Conservation (phyloP, 2,113 vertebrate genomes). For the Laterallus jamaicensis region DNA sequence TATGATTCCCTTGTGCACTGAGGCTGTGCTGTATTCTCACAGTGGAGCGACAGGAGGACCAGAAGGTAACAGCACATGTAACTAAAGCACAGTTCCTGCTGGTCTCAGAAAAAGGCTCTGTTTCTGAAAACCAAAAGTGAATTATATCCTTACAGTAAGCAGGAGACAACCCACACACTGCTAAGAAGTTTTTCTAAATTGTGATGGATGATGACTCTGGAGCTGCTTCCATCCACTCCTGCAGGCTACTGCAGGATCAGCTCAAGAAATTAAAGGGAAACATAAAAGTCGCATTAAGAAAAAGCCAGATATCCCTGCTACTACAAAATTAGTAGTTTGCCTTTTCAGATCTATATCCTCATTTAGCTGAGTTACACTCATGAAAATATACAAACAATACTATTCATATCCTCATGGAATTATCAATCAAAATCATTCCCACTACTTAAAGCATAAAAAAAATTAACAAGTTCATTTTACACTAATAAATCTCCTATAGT, state of each 20-base stretch:
- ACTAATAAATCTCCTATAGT: slow-evolving; percentile 20
- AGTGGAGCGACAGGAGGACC: background rate
- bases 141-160: background rate
- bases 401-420: background rate
- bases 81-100: background rate
- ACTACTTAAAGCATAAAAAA: background rate
- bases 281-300: background rate
- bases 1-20: background rate
- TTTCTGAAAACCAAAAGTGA: background rate
- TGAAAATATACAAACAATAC: slow-evolving; percentile 1
- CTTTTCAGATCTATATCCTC: slow-evolving; percentile 6
- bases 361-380: slow-evolving; percentile 41
- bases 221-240: background rate
- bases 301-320: background rate
- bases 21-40: background rate
- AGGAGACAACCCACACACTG: background rate
- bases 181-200: background rate
- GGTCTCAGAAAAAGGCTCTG: background rate
- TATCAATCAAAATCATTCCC: slow-evolving; percentile 18
- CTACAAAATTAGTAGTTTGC: background rate
- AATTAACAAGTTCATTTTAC: background rate
- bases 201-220: background rate
- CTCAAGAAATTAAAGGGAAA: background rate
- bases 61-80: background rate
- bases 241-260: background rate